Percentiles rank a stretch among this genome's conserved stretches.
Evolutionary conservation across 1,140 invertebrate genomes (phyloP).

Genomic region (Drosophila suzukii): DNA sequence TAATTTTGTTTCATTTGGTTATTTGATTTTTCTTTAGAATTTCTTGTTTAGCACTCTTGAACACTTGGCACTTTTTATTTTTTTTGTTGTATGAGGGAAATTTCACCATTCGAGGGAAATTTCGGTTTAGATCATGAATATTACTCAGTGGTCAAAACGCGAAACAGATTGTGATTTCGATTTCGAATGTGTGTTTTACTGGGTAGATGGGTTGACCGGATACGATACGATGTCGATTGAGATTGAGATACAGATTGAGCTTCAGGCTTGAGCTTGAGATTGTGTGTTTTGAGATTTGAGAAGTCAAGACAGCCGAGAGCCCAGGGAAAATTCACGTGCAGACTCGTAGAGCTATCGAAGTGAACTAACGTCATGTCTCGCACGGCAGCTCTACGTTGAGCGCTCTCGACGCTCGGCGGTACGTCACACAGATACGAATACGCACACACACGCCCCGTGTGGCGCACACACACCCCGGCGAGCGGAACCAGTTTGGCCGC

Average conservation of each 20-base stretch:
- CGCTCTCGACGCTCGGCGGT: constrained; percentile 47
- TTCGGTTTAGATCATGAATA: constrained; percentile 17
- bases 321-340: constrained; percentile 81
- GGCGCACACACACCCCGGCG: constrained; percentile 12
- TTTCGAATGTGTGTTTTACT: background rate
- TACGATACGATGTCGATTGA: constrained; percentile 2
- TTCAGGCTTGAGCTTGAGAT: constrained; percentile 9
- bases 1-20: constrained; percentile 18
- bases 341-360: constrained; percentile 85
- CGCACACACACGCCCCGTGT: constrained; percentile 10
- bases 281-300: constrained; percentile 22
- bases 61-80: constrained; percentile 61
- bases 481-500: constrained; percentile 65
- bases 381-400: constrained; percentile 79
- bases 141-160: constrained; percentile 8
- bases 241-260: constrained; percentile 1
- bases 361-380: constrained; percentile 84
- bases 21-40: constrained; percentile 13
- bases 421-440: constrained; percentile 6
- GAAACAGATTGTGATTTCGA: background rate
- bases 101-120: constrained; percentile 11
- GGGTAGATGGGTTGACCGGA: constrained; percentile 3
- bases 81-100: constrained; percentile 9
- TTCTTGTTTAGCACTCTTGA: constrained; percentile 30
- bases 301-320: constrained; percentile 55